Base-by-base conservation (phyloP, 2,888 invertebrate genomes). In the Drosophila basisetae region DNA sequence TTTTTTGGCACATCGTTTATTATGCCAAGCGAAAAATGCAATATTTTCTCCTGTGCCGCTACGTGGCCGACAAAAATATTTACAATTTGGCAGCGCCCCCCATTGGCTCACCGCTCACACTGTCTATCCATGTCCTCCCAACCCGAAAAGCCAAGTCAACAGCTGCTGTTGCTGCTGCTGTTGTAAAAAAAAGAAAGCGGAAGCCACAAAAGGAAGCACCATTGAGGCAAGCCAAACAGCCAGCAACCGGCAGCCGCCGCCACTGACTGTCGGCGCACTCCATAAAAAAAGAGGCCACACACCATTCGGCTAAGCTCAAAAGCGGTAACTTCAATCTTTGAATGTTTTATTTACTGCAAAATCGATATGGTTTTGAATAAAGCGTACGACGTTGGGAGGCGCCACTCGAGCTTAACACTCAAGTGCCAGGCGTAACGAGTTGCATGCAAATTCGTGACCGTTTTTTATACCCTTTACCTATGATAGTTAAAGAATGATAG, bases 1-100 rank as follows among this genome's bases (percentile, higher is more conserved):
- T 39, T 58, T 85, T 58, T 68, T 58, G 76, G 87, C 92, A 93
- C 92, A 91, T 91, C 92, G 92, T 92, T 93, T 92, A 91, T 91
- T 92, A 92, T 91, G 90, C 84, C 82, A 89, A 84, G 84, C 87
- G 89, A 86, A 87, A 92, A 91, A 87, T 87, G 89, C 86, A 87
- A 87, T 87, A 87, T 86, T 86, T 86, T 86, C 86, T 84, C 78
- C 90, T 84, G 85, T 76, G 85, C 89, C 83, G 89, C 83, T 86
- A 86, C 85, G 85, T 86, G 85, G 90, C 90, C 85, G 88, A 82
- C 89, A 83, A 90, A 85, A 86, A 86, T 86, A 86, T 86, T 86
- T 86, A 86, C 85, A 90, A 90, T 86, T 86, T 80, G 85, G 90
- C 90, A 78, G 73, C 41, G 69, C 65, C 55, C 33, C 35, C 33